phyloP scores from a whole-genome alignment of 2,113 vertebrate genomes.

The Pipa parva region DNA sequence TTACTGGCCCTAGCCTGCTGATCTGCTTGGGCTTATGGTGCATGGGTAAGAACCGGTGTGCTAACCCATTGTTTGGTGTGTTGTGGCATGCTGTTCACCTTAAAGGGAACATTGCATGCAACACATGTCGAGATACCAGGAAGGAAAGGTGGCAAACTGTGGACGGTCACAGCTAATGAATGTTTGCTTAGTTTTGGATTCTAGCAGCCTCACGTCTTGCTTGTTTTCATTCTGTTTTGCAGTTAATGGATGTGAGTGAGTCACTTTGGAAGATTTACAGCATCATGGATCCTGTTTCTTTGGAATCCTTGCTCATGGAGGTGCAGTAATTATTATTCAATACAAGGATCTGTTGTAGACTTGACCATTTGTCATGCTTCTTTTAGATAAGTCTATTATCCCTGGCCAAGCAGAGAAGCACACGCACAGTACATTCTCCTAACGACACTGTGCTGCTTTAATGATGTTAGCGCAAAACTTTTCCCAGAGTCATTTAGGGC shows the following conservation, averaged over 20 bases:
- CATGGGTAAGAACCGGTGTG: conserved; percentile 3
- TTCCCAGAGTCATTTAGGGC: too few species aligned
- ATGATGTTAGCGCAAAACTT: too few species aligned
- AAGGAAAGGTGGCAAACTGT: background rate
- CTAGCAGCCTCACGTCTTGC: background rate
- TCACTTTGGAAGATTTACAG: conserved; percentile 84
- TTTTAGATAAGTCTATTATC: too few species aligned
- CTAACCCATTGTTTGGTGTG: background rate
- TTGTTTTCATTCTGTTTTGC: conserved; percentile 43
- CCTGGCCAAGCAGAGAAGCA: too few species aligned
- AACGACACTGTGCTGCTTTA: too few species aligned
- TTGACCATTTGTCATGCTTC: too few species aligned
- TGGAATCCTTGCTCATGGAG: conserved; percentile 81
- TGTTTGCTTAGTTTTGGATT: background rate
- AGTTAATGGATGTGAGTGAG: conserved; percentile 90
- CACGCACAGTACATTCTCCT: too few species aligned
- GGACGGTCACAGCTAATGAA: background rate
- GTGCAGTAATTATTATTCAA: conserved; percentile 68
- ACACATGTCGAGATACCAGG: background rate
- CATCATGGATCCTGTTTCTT: conserved; percentile 82
- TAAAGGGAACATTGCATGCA: conserved; percentile 4
- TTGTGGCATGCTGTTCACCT: conserved; percentile 10
- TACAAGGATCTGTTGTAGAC: too few species aligned
- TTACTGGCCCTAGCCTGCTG: conserved; percentile 8
- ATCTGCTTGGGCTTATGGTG: background rate